Evolutionary conservation across 2,113 vertebrate genomes (phyloP).

Genomic region (Garra rufa): DNA sequence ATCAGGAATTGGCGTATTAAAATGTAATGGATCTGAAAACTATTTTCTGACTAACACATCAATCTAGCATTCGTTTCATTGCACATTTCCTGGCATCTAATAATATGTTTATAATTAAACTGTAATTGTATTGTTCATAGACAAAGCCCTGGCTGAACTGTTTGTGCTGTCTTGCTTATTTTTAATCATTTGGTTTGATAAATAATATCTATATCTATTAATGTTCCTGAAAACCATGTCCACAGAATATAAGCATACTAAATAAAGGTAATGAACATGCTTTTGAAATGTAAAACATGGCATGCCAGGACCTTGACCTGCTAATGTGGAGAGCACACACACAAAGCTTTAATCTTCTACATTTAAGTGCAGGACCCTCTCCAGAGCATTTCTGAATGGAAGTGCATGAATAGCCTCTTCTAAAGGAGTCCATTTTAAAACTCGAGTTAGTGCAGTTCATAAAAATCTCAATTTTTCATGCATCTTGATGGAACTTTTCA

Average conservation of each 20-base stretch:
- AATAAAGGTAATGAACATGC: background rate
- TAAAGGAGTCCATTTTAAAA: background rate
- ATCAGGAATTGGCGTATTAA: background rate
- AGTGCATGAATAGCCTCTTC: slow-evolving; percentile 10
- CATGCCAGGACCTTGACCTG: background rate
- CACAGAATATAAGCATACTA: background rate
- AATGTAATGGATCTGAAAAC: background rate
- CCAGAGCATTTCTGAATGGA: slow-evolving; percentile 22
- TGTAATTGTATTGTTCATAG: slow-evolving; percentile 23
- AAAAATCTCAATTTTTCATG: background rate
- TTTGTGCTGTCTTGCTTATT: slow-evolving; percentile 8
- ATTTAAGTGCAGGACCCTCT: slow-evolving; percentile 22
- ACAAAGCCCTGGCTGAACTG: background rate
- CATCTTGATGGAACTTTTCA: background rate
- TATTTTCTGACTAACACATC: background rate
- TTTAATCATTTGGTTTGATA: background rate
- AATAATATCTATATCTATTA: background rate
- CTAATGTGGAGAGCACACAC: slow-evolving; percentile 26
- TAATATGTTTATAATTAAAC: slow-evolving; percentile 6
- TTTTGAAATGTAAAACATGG: slow-evolving; percentile 52
- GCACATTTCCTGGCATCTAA: background rate
- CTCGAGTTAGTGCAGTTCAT: background rate
- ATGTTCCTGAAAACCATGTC: slow-evolving; percentile 4
- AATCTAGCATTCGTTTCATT: background rate
- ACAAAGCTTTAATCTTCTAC: slow-evolving; percentile 50